Percentiles rank a stretch among this genome's conserved stretches.
These are phyloP conservation scores for Cassiopea xamachana DNA, from an alignment of 30 jellyfish, hydroid and myxozoan species.

Conservation along the genomic window DNA sequence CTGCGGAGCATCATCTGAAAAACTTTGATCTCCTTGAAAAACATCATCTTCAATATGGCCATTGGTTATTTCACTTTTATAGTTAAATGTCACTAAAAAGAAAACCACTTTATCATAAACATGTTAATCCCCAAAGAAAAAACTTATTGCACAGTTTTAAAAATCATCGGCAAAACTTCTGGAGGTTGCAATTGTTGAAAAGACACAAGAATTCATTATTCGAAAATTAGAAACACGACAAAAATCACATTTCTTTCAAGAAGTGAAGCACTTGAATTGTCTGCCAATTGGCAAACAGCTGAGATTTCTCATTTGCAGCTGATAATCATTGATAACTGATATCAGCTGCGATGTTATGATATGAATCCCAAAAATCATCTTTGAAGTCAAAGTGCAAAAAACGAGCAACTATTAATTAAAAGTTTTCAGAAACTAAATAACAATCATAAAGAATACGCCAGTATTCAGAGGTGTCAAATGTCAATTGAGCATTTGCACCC, in stretches of 20 bases:
- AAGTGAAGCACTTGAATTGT: no score
- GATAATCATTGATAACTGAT: no score
- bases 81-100: slow-evolving; percentile 9
- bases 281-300: no score
- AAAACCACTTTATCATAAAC: background rate
- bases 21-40: background rate
- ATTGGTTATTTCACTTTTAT: slow-evolving; percentile 2
- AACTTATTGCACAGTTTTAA: background rate
- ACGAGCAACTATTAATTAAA: background rate
- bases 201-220: no score
- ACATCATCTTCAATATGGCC: background rate
- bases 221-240: no score
- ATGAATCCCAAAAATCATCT: no score
- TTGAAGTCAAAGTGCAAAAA: no score
- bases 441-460: background rate
- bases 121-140: background rate
- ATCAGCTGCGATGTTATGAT: no score
- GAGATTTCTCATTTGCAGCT: no score
- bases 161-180: no score
- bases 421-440: background rate
- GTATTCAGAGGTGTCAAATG: background rate
- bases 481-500: background rate
- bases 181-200: no score
- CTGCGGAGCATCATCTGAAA: background rate
- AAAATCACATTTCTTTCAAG: no score